Evolutionary conservation across 2,888 invertebrate species (phyloP).

Genomic region (Villa cingulata): DNA sequence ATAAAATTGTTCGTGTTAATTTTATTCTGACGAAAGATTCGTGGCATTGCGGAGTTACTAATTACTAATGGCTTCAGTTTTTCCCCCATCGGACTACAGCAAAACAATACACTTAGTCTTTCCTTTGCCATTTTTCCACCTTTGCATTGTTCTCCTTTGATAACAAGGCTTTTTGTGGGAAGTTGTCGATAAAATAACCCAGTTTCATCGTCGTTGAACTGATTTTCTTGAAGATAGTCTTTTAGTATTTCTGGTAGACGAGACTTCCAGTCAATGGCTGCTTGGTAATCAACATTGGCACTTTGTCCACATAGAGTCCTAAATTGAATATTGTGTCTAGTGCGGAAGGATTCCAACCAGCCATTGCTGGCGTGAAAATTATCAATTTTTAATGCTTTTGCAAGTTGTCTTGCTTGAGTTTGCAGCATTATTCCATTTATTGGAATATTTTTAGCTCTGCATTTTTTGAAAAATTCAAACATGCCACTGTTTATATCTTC

Average conservation of each 20-base stretch:
- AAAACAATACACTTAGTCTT: slow-evolving; percentile 23
- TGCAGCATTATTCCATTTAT: slow-evolving; percentile 1
- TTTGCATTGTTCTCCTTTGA: slow-evolving; percentile 21
- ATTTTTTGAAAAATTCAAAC: too few relatives aligned
- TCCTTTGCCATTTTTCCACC: slow-evolving; percentile 21
- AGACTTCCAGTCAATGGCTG: too few relatives aligned
- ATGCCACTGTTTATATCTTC: not conserved
- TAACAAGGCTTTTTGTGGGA: too few relatives aligned
- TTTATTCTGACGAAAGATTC: slow-evolving; percentile 4
- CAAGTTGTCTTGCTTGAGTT: slow-evolving; percentile 3
- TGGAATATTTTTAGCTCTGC: not conserved
- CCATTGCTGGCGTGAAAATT: slow-evolving; percentile 5
- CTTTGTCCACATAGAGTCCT: too few relatives aligned
- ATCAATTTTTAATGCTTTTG: too few relatives aligned
- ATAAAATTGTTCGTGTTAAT: slow-evolving; percentile 2
- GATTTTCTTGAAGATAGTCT: not conserved
- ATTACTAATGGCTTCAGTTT: too few relatives aligned
- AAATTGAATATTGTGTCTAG: too few relatives aligned
- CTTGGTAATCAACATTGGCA: too few relatives aligned
- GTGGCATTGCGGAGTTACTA: too few relatives aligned
- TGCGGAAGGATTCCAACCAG: slow-evolving; percentile 1
- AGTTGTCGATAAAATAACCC: too few relatives aligned
- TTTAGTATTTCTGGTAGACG: not conserved
- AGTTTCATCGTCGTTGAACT: slow-evolving; percentile 11
- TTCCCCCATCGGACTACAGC: slow-evolving; percentile 23